Evolutionary conservation across 2,888 invertebrate genomes (phyloP).

Genomic region (Eumerus sabulonum): DNA sequence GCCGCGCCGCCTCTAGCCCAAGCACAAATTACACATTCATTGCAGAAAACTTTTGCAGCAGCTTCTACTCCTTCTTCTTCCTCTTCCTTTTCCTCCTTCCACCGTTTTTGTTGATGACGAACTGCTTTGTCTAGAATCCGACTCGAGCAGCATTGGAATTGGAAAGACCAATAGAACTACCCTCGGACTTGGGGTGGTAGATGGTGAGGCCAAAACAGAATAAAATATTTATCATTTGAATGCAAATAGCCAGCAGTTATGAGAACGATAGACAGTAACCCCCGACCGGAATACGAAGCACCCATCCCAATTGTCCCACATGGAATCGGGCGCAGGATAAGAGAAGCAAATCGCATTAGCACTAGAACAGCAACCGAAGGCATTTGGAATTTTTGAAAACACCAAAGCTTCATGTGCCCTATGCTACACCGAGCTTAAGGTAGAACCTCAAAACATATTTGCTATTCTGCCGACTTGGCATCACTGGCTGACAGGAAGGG

Average conservation of each 20-base stretch:
- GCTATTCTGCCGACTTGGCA: too few species aligned
- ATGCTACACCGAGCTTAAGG: too few species aligned
- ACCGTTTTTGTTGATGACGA: background rate
- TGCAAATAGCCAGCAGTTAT: constrained; percentile 37
- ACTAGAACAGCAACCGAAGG: too few species aligned
- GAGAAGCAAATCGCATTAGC: too few species aligned
- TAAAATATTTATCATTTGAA: constrained; percentile 55
- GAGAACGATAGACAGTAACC: constrained; percentile 11
- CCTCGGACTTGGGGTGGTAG: too few species aligned
- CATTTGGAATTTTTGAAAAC: too few species aligned
- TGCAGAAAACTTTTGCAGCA: constrained; percentile 48
- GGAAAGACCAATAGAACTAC: constrained; percentile 18
- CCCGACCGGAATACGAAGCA: background rate
- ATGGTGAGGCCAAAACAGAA: constrained; percentile 11
- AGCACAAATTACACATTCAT: constrained; percentile 53
- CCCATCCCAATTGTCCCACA: background rate
- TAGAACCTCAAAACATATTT: too few species aligned
- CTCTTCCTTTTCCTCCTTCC: background rate
- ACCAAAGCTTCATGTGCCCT: too few species aligned
- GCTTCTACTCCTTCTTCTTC: background rate
- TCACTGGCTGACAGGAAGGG: too few species aligned
- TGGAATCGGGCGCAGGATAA: background rate
- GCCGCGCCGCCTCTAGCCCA: constrained; percentile 21
- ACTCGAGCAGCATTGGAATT: too few species aligned
- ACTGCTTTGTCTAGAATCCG: background rate